Conservation (phyloP, 37 sponge, comb jelly and placozoan genomes). For the Haliclona indistincta region DNA sequence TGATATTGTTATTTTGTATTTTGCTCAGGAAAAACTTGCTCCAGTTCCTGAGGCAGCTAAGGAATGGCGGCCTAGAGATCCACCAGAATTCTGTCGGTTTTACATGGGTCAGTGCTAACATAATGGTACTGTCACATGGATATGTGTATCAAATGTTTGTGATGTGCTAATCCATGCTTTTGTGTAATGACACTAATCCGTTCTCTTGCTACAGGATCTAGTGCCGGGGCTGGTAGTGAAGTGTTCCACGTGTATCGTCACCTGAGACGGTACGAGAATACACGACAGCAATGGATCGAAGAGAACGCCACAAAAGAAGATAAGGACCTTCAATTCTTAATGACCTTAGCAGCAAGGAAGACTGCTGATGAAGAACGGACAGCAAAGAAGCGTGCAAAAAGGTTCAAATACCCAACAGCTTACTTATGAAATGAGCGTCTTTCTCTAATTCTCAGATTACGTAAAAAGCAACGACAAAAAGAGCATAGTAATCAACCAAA, state of each 20-base stretch:
- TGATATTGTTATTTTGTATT: not conserved
- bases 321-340: constrained; percentile 66
- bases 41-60: constrained; percentile 61
- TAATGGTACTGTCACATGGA: not conserved
- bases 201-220: constrained; percentile 68
- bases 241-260: constrained; percentile 97
- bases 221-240: constrained; percentile 99
- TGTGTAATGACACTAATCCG: not conserved
- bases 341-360: constrained; percentile 54
- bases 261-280: constrained; percentile 69
- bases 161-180: no score
- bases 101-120: constrained; percentile 79
- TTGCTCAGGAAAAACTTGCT: constrained; percentile 73
- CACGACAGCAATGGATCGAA: constrained; percentile 61
- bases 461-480: constrained; percentile 50
- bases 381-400: constrained; percentile 91
- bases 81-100: constrained; percentile 88
- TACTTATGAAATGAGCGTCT: not conserved
- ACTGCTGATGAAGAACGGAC: constrained; percentile 72
- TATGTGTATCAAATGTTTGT: not conserved
- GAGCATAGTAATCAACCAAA: constrained; percentile 15
- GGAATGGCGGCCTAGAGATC: constrained; percentile 72
- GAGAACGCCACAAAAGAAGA: constrained; percentile 76
- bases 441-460: constrained; percentile 15
- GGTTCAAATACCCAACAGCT: constrained; percentile 50